A percentile compares a stretch with the other conserved stretches of the same genome.
Conservation (phyloP, 2,888 invertebrate genomes). For the Adelognathus sp. region DNA sequence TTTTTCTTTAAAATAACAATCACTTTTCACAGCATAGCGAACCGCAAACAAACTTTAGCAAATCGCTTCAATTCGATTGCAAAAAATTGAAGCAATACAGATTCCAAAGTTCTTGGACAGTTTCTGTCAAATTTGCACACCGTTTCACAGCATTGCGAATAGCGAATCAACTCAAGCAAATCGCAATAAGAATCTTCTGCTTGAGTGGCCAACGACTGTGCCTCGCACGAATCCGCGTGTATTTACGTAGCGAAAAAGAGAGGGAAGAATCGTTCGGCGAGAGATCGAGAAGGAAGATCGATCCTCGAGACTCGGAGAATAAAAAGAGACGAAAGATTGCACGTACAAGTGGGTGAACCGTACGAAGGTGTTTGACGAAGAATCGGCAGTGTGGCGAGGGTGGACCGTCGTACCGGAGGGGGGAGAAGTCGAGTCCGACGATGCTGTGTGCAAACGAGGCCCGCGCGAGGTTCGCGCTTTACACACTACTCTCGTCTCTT, state of each 20-base stretch:
- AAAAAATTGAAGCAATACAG: no score
- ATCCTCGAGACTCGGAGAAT: not conserved
- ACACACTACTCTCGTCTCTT: constrained; percentile 42
- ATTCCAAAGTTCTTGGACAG: no score
- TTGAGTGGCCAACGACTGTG: not conserved
- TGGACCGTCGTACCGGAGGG: constrained; percentile 12
- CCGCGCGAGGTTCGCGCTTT: constrained; percentile 24
- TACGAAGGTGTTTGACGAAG: not conserved
- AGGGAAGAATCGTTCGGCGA: not conserved
- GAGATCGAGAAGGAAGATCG: not conserved
- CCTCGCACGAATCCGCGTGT: not conserved
- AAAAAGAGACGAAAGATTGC: not conserved
- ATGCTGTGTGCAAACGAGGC: constrained; percentile 10
- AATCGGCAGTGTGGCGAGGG: constrained; percentile 5
- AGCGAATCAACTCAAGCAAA: no score
- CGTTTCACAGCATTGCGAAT: no score
- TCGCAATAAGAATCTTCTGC: no score
- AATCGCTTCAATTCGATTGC: no score
- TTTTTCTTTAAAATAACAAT: no score
- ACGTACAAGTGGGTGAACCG: not conserved
- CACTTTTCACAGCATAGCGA: no score
- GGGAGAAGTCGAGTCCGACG: not conserved
- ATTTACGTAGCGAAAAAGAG: constrained; percentile 2
- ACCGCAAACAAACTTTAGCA: no score
- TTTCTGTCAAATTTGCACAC: no score